Conservation (phyloP, 2,888 invertebrate genomes). For the Dynastes hyllus region DNA sequence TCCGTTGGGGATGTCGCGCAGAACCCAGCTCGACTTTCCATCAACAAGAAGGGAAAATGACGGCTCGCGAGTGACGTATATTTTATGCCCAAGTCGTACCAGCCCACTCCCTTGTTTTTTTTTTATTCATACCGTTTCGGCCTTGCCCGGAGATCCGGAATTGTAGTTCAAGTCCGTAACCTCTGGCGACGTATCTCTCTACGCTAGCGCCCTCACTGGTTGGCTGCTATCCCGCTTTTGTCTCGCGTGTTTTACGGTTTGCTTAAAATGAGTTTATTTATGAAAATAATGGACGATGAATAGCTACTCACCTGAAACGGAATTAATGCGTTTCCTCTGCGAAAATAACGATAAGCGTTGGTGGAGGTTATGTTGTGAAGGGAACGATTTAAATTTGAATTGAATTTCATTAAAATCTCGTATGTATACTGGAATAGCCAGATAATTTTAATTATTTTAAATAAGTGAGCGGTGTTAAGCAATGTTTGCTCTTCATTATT, state of each 20-base stretch:
- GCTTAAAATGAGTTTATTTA: constrained; percentile 38
- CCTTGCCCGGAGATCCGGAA: background rate
- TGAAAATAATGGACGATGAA: constrained; percentile 36
- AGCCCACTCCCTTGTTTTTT: constrained; percentile 3
- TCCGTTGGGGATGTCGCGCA: constrained; percentile 37
- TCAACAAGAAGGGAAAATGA: constrained; percentile 7
- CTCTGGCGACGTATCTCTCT: background rate
- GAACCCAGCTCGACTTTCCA: constrained; percentile 23
- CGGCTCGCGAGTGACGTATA: constrained; percentile 29
- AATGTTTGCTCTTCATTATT: too few species aligned
- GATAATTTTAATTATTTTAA: too few species aligned
- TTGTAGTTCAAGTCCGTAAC: background rate
- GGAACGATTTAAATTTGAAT: background rate
- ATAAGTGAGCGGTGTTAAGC: too few species aligned
- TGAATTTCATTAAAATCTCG: background rate
- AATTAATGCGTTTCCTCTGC: constrained; percentile 26
- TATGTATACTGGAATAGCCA: too few species aligned
- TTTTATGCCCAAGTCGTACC: constrained; percentile 5
- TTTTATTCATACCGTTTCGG: constrained; percentile 39
- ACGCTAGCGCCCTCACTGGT: background rate
- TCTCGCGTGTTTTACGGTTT: constrained; percentile 33
- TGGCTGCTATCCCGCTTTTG: constrained; percentile 18
- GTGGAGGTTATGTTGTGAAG: background rate
- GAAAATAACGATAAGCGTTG: constrained; percentile 35
- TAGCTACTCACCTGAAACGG: constrained; percentile 33